phyloP scores from a whole-genome alignment of 1,140 invertebrate species.

The Listronotus bonariensis region DNA sequence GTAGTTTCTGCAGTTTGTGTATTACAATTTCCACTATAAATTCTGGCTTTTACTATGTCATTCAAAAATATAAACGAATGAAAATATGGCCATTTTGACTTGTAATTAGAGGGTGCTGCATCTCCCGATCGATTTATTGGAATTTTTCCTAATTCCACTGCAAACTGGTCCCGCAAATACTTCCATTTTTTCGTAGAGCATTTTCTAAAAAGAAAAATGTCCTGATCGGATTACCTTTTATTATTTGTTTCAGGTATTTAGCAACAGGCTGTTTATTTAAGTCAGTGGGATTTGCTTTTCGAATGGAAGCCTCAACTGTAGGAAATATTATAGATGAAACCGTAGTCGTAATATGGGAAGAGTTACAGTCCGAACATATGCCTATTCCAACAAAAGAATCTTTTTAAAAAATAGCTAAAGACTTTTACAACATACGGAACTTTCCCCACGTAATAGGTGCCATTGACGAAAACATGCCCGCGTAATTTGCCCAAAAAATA shows the following conservation, averaged over 20 bases:
- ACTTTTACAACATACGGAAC: conserved; percentile 8
- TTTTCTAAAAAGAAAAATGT: too few relatives aligned
- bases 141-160: too few relatives aligned
- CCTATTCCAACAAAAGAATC: too few relatives aligned
- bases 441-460: not conserved
- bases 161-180: too few relatives aligned
- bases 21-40: not conserved
- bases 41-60: too few relatives aligned
- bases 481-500: conserved; percentile 33
- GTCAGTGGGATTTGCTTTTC: conserved; percentile 3
- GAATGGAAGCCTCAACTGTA: conserved; percentile 10
- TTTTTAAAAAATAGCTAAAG: not conserved
- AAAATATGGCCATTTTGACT: not conserved
- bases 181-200: too few relatives aligned
- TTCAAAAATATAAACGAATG: too few relatives aligned
- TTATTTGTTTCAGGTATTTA: too few relatives aligned
- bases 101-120: not conserved
- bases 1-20: not conserved
- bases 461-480: not conserved
- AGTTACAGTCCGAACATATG: too few relatives aligned
- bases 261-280: conserved; percentile 4
- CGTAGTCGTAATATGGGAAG: too few relatives aligned
- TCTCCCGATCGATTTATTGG: conserved; percentile 4
- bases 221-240: too few relatives aligned
- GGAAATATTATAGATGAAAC: conserved; percentile 8